Conservation (phyloP, 2,113 vertebrate species). For the Oxyruncus cristatus region DNA sequence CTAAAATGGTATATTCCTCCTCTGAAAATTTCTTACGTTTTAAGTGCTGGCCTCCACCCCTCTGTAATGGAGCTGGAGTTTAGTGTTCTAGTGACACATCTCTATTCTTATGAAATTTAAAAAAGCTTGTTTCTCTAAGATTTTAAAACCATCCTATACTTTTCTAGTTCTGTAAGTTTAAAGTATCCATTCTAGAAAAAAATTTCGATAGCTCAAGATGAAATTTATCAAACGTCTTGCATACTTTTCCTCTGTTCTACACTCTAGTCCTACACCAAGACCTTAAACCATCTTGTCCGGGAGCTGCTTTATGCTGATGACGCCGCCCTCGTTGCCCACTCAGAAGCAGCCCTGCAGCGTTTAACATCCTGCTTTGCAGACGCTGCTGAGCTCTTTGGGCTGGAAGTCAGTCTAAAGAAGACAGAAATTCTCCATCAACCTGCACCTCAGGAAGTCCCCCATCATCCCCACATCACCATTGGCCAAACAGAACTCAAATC, state of each 20-base stretch:
- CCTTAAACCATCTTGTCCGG: too few species aligned
- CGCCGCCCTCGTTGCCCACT: too few species aligned
- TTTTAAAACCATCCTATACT: not conserved
- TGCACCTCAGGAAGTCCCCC: too few species aligned
- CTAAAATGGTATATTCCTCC: not conserved
- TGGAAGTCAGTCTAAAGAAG: too few species aligned
- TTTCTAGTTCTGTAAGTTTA: not conserved
- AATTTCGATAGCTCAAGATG: not conserved
- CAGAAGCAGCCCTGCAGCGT: too few species aligned
- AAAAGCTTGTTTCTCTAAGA: not conserved
- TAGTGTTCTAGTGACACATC: not conserved
- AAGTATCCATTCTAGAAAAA: not conserved
- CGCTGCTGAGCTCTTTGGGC: too few species aligned
- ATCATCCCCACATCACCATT: too few species aligned
- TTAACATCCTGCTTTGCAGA: too few species aligned
- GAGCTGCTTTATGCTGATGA: too few species aligned
- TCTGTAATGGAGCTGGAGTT: not conserved
- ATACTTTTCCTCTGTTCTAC: not conserved
- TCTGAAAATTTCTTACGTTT: not conserved
- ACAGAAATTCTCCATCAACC: too few species aligned
- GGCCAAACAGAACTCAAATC: too few species aligned
- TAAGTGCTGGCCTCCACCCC: not conserved
- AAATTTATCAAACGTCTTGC: not conserved
- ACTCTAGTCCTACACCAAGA: too few species aligned
- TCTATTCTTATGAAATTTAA: not conserved